phyloP scores from a whole-genome alignment of 2,797 vertebrate genomes.

The Botia almorhae region DNA sequence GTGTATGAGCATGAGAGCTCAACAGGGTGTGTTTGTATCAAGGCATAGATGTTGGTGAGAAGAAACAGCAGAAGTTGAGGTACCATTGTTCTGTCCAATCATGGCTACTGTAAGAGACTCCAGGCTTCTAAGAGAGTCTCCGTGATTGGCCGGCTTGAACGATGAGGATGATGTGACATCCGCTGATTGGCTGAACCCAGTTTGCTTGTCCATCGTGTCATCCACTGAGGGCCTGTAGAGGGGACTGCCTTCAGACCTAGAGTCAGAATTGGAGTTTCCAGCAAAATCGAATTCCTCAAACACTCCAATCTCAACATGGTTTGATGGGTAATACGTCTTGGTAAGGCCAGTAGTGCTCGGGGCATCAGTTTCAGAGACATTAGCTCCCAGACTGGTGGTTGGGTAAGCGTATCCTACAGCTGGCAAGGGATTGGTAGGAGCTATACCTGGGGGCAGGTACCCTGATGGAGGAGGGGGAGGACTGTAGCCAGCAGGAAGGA shows the following conservation, averaged over 20 bases:
- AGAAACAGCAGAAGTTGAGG: slow-evolving; percentile 70
- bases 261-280: slow-evolving; percentile 53
- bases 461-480: slow-evolving; percentile 91
- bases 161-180: slow-evolving; percentile 86
- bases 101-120: slow-evolving; percentile 53
- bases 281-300: slow-evolving; percentile 87
- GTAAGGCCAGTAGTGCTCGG: slow-evolving; percentile 91
- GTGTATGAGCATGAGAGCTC: background rate
- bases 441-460: slow-evolving; percentile 93
- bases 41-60: slow-evolving; percentile 80
- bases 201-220: slow-evolving; percentile 73
- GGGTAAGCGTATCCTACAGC: slow-evolving; percentile 92
- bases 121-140: slow-evolving; percentile 54
- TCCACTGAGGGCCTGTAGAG: slow-evolving; percentile 91
- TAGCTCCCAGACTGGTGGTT: slow-evolving; percentile 88
- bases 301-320: slow-evolving; percentile 92
- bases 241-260: slow-evolving; percentile 80
- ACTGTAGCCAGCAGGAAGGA: slow-evolving; percentile 91
- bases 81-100: slow-evolving; percentile 34
- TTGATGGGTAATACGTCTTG: slow-evolving; percentile 95
- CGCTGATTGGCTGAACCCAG: slow-evolving; percentile 89
- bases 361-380: slow-evolving; percentile 87
- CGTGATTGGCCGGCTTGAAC: slow-evolving; percentile 80
- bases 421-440: slow-evolving; percentile 90
- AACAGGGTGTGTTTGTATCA: slow-evolving; percentile 71